Conservation (phyloP, 2,113 vertebrate genomes). For the Setophaga coronata region DNA sequence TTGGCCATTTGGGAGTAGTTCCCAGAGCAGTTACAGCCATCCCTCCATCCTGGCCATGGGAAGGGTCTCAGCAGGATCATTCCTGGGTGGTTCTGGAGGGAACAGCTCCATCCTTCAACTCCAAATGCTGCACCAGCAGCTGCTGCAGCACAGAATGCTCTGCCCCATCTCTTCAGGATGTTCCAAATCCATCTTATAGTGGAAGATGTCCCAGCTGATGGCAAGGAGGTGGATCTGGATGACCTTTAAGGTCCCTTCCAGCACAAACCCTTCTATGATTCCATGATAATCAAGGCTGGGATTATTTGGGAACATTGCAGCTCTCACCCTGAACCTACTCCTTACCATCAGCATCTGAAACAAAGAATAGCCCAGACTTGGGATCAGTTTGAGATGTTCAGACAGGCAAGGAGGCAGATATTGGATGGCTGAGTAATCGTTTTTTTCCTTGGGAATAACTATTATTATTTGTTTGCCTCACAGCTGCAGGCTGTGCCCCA, state of each 20-base stretch:
- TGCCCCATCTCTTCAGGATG: not conserved
- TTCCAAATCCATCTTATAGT: no score
- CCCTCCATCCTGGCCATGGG: not conserved
- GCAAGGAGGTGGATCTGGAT: not conserved
- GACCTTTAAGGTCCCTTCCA: not conserved
- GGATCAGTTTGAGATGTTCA: not conserved
- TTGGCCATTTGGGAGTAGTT: not conserved
- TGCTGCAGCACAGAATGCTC: not conserved
- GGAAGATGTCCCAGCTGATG: not conserved
- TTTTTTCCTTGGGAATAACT: not conserved
- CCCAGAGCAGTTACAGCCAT: fast-evolving
- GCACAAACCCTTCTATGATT: not conserved
- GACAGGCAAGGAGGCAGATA: not conserved
- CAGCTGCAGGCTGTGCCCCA: not conserved
- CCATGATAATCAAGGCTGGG: fast-evolving
- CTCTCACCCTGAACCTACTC: not conserved
- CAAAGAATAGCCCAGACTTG: not conserved
- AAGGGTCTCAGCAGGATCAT: not conserved
- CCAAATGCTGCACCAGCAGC: not conserved
- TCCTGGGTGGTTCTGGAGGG: not conserved
- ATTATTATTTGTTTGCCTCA: not conserved
- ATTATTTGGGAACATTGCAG: not conserved
- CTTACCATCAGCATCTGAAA: not conserved
- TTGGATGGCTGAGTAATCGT: not conserved
- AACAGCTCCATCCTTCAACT: not conserved